These are phyloP conservation scores for Agapetus fuscipes DNA, from an alignment of 2,888 invertebrate species.

Conservation along the genomic window DNA sequence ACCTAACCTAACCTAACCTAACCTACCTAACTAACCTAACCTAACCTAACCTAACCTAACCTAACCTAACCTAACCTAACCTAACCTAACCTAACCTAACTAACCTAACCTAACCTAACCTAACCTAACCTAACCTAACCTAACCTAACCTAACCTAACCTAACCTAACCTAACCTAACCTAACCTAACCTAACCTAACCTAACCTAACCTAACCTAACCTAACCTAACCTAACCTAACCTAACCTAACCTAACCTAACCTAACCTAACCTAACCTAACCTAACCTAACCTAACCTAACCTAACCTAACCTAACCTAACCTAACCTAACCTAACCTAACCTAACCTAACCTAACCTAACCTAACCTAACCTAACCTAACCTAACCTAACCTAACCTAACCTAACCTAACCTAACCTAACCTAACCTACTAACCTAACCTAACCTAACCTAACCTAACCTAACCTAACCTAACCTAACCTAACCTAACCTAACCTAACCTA, in stretches of 20 bases:
- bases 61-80: conserved; percentile 21
- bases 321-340: conserved; percentile 1
- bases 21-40: conserved; percentile 5
- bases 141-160: conserved; percentile 7
- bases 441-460: conserved; percentile 3
- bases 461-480: conserved; percentile 6
- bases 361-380: background rate
- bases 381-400: conserved; percentile 1
- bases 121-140: too few species aligned
- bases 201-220: conserved; percentile 7
- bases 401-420: conserved; percentile 1
- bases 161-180: conserved; percentile 3
- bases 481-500: conserved; percentile 6
- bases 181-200: conserved; percentile 7
- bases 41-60: conserved; percentile 7
- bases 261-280: conserved; percentile 5
- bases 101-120: conserved; percentile 23
- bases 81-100: conserved; percentile 12
- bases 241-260: conserved; percentile 7
- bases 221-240: conserved; percentile 7
- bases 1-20: conserved; percentile 3
- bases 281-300: conserved; percentile 1
- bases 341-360: conserved; percentile 1
- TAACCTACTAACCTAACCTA: conserved; percentile 4
- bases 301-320: conserved; percentile 1